Evolutionary conservation across 2,888 invertebrate genomes (phyloP).

Genomic region (Bombylius discolor): DNA sequence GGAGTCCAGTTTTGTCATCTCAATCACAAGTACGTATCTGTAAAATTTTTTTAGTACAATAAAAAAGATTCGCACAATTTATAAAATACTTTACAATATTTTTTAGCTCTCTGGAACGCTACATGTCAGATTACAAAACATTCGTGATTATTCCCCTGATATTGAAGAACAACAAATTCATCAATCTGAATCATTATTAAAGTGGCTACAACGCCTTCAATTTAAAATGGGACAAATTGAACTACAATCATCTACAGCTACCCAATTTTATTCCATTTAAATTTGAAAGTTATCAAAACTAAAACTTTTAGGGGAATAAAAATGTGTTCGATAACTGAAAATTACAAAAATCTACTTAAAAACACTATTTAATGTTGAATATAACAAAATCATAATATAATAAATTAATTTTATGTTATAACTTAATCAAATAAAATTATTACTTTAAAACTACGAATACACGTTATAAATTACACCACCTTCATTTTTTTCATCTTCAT

Average conservation of each 20-base stretch:
- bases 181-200: conserved; percentile 43
- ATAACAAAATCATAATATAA: too few species aligned
- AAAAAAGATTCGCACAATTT: not conserved
- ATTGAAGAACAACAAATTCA: conserved; percentile 34
- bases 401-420: too few species aligned
- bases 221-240: conserved; percentile 98
- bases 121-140: conserved; percentile 72
- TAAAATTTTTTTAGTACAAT: conserved; percentile 1
- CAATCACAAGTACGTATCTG: conserved; percentile 51
- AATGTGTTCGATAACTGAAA: too few species aligned
- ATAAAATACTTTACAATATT: not conserved
- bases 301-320: conserved; percentile 14
- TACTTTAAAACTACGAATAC: not conserved
- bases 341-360: too few species aligned
- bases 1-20: conserved; percentile 93
- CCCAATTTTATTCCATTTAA: conserved; percentile 72
- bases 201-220: conserved; percentile 85
- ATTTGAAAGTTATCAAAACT: not conserved
- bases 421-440: too few species aligned
- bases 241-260: conserved; percentile 80
- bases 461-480: conserved; percentile 18
- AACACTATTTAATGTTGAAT: too few species aligned
- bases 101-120: conserved; percentile 76
- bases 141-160: conserved; percentile 63
- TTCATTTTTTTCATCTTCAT: conserved; percentile 20